These are phyloP conservation scores for Gortyna flavago DNA, from an alignment of 2,888 invertebrate species.

Conservation along the genomic window DNA sequence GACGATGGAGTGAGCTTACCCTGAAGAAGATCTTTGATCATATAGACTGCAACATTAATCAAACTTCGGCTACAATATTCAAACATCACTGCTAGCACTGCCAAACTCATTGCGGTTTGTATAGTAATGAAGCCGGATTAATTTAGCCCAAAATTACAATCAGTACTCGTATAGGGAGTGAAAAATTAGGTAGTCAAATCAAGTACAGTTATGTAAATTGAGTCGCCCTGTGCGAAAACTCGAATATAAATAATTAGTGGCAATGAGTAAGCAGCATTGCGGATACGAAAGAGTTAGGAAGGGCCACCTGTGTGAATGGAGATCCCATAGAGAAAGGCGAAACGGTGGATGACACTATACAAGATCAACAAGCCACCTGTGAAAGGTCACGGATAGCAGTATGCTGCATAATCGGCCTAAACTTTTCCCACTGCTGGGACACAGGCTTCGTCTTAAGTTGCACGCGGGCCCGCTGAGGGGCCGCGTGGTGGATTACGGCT, in stretches of 20 bases:
- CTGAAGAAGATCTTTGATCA: too few relatives aligned
- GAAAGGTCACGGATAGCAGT: background rate
- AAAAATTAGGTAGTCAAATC: constrained; percentile 17
- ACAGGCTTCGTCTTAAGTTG: too few relatives aligned
- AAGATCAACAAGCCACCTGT: background rate
- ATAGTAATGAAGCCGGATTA: background rate
- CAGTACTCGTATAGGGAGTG: background rate
- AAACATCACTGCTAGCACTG: background rate
- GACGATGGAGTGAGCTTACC: too few relatives aligned
- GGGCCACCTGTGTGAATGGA: background rate
- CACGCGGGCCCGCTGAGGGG: background rate
- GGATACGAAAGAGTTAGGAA: background rate
- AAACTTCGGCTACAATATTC: too few relatives aligned
- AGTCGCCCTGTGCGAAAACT: constrained; percentile 2
- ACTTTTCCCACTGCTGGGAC: background rate
- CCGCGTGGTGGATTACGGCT: background rate
- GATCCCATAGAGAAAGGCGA: background rate
- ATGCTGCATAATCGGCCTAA: background rate
- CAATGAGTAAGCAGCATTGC: constrained; percentile 7
- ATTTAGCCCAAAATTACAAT: background rate
- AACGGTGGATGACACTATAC: background rate
- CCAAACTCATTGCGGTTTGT: background rate
- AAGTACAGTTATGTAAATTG: background rate
- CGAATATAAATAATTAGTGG: constrained; percentile 11
- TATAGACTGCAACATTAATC: background rate